Percentiles rank a stretch among this genome's conserved stretches.
phyloP scores from a whole-genome alignment of 2,113 vertebrate genomes.

The Sander vitreus region DNA sequence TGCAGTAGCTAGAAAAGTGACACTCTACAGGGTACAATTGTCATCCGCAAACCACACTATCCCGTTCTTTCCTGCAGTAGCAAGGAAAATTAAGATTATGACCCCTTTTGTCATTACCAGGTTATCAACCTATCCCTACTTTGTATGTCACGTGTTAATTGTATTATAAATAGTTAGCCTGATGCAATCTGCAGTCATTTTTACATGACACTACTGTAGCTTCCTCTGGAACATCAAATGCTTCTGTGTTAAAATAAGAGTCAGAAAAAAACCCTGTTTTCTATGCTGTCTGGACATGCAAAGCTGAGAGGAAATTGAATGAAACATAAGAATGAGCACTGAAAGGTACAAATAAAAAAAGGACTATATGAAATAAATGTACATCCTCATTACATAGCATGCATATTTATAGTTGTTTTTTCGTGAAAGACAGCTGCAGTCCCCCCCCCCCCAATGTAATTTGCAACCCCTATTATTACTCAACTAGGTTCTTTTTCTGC shows the following conservation, averaged over 20 bases:
- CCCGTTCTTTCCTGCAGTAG: background rate
- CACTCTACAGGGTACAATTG: background rate
- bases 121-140: background rate
- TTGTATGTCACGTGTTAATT: background rate
- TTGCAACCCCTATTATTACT: slow-evolving; percentile 54
- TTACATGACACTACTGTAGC: background rate
- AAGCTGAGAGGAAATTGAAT: background rate
- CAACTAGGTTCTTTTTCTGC: slow-evolving; percentile 46
- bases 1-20: slow-evolving; percentile 4
- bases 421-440: slow-evolving; percentile 37
- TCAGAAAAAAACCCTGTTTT: background rate
- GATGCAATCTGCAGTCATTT: background rate
- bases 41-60: background rate
- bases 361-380: slow-evolving; percentile 4
- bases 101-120: background rate
- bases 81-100: background rate
- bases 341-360: background rate
- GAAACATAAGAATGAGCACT: slow-evolving; percentile 1
- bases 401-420: background rate
- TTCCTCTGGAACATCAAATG: background rate
- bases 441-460: slow-evolving; percentile 39
- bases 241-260: background rate
- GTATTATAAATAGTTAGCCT: background rate
- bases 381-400: slow-evolving; percentile 25
- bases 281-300: slow-evolving; percentile 6